A percentile compares a stretch with the other conserved stretches of the same genome.
Evolutionary conservation across 2,113 vertebrate species (phyloP).

Genomic region (Choloepus hoffmanni): DNA sequence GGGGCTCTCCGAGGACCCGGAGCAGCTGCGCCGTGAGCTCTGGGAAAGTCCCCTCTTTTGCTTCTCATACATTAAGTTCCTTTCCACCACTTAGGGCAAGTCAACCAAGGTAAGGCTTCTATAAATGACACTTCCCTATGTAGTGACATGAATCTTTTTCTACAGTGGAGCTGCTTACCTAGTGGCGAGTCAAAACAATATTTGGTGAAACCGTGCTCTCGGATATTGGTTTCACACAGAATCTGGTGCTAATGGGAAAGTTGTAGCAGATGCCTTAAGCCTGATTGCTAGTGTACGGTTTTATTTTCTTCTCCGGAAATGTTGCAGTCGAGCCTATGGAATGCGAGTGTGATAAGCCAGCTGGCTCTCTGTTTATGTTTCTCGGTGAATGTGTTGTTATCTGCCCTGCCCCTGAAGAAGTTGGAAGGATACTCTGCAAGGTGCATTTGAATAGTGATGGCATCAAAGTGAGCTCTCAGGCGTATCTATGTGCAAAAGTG

Average conservation of each 20-base stretch:
- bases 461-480: not conserved
- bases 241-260: conserved; percentile 74
- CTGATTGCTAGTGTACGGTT: not conserved
- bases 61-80: conserved; percentile 84
- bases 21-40: conserved; percentile 82
- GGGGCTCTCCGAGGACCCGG: conserved; percentile 84
- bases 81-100: conserved; percentile 88
- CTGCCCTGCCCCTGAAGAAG: conserved; percentile 79
- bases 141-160: conserved; percentile 68
- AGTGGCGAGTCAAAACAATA: not conserved
- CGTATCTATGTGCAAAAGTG: conserved; percentile 37
- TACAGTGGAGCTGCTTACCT: conserved; percentile 61
- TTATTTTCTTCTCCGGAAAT: conserved; percentile 58
- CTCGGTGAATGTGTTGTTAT: conserved; percentile 56
- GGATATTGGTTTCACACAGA: conserved; percentile 33
- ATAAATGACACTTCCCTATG: conserved; percentile 78
- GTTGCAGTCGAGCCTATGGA: conserved; percentile 44
- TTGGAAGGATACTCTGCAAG: conserved; percentile 70
- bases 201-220: conserved; percentile 52
- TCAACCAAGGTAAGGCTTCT: conserved; percentile 89
- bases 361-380: conserved; percentile 56
- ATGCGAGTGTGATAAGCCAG: conserved; percentile 39
- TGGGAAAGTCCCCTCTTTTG: conserved; percentile 80
- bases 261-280: conserved; percentile 67
- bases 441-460: conserved; percentile 42